These are phyloP conservation scores for Caenorhabditis zanzibari DNA, from an alignment of 2,888 invertebrate species.

Conservation along the genomic window DNA sequence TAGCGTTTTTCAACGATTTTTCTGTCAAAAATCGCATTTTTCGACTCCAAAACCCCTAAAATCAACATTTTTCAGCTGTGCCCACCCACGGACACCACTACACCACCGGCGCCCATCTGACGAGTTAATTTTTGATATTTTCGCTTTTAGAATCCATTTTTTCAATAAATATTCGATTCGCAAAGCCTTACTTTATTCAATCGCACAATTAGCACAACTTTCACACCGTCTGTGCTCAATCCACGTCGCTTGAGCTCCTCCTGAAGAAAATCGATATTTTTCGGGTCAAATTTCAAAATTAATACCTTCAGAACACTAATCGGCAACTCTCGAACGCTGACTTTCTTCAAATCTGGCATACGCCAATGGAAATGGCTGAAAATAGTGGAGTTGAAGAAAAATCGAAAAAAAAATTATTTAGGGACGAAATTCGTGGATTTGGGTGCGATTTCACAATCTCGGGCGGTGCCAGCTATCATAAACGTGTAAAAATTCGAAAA, in stretches of 20 bases:
- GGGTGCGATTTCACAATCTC: not conserved
- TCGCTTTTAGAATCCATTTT: not conserved
- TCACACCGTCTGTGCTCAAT: slow-evolving; percentile 91
- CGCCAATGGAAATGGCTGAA: not conserved
- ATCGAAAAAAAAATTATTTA: not conserved
- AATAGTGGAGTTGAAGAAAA: not conserved
- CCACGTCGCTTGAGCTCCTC: slow-evolving; percentile 89
- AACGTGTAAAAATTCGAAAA: not conserved
- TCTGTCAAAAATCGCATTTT: not conserved
- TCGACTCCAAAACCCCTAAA: not conserved
- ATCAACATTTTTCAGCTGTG: slow-evolving; percentile 49
- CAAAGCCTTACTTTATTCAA: slow-evolving; percentile 87
- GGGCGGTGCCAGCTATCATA: not conserved
- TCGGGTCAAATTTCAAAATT: not conserved
- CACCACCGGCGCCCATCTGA: slow-evolving; percentile 14
- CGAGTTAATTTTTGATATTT: slow-evolving; percentile 9
- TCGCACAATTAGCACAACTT: slow-evolving; percentile 91
- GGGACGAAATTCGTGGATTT: not conserved
- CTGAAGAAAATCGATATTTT: slow-evolving; percentile 36
- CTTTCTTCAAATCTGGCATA: not conserved
- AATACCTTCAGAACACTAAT: slow-evolving; percentile 42
- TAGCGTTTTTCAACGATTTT: not conserved
- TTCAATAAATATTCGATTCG: slow-evolving; percentile 1
- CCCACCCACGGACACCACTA: slow-evolving; percentile 40
- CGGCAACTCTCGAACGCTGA: not conserved